Evolutionary conservation across 35 echinoderm and acorn worm genomes (phyloP), one percentile per base, ranked within the genome.

Genomic region (Holothuria glaberrima): DNA sequence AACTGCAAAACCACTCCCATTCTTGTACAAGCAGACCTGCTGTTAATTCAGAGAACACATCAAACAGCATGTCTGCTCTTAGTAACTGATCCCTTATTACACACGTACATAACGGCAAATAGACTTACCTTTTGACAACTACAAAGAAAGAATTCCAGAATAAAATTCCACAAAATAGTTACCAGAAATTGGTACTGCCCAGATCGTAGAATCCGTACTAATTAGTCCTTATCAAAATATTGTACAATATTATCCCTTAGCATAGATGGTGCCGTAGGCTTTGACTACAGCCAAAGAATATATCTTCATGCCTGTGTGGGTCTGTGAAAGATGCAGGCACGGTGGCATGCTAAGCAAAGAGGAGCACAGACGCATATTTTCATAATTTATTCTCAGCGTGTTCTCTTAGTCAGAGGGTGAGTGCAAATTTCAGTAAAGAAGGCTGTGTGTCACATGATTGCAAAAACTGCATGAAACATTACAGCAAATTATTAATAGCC

Each of bases 361-460:
- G 25, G 66, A 33, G 17, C 25, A 68, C 64, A 68, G 28, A 41
- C 30, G 24, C 50, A 34, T 34, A 34, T 75, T 75, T 75, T 75
- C 71, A 75, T 75, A 75, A 75, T 75, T 75, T 75, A 75, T 75
- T 75, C 71, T 41, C 71, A 35, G 71, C 33, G 71, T 75, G 71
- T 3, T 32, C 50, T 54, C 71, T 75, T 75, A 75, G 71, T 75
- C 71, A 75, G 71, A 12, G 71, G 33, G 13, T 45, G 71, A 19
- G 71, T 34, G 31, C 41, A 21, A 32, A 41, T 75, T 75, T 75
- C 33, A 38, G 20, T 21, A 41, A 75, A 12, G 50, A 9, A 54
- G 50, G 20, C 29, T 75, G 44, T 75, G 71, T 75, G 71, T 75
- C 71, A 75, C 71, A 75, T 75, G 71, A 75, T 29, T 75, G 32